phyloP scores from a whole-genome alignment of 2,797 vertebrate species.

The Gymnopithys bicolor region DNA sequence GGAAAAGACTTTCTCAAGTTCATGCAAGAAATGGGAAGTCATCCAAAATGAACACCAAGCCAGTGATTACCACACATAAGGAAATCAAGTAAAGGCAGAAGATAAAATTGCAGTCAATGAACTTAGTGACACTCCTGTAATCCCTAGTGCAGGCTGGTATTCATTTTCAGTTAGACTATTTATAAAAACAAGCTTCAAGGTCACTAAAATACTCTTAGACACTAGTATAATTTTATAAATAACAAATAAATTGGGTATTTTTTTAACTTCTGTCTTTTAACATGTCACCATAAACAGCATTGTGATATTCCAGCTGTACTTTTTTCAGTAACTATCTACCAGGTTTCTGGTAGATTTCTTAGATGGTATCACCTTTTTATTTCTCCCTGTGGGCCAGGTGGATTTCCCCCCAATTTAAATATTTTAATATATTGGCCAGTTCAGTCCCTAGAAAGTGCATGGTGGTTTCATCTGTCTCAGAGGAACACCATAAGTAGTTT shows the following conservation, averaged over 20 bases:
- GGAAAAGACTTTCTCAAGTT: not conserved
- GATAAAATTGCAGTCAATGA: not conserved
- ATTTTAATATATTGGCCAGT: not conserved
- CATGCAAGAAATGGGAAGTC: not conserved
- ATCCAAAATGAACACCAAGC: not conserved
- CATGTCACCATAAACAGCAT: not conserved
- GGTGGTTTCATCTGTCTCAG: not conserved
- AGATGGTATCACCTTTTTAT: not conserved
- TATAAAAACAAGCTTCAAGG: not conserved
- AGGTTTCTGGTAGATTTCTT: not conserved
- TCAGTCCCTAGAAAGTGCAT: not conserved
- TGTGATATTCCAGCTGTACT: not conserved
- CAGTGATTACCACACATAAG: not conserved
- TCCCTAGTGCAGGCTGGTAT: not conserved
- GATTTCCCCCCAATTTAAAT: not conserved
- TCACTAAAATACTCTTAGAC: not conserved
- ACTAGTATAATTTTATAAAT: not conserved
- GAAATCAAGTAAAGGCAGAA: not conserved
- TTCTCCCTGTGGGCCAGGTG: not conserved
- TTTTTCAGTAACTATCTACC: not conserved
- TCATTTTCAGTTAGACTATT: not conserved
- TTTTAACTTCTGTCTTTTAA: not conserved
- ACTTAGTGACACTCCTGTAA: not conserved
- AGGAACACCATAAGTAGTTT: not conserved
- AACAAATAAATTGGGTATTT: not conserved